Base-by-base conservation (phyloP, 1,140 invertebrate species). In the Scaptomyza pallida region DNA sequence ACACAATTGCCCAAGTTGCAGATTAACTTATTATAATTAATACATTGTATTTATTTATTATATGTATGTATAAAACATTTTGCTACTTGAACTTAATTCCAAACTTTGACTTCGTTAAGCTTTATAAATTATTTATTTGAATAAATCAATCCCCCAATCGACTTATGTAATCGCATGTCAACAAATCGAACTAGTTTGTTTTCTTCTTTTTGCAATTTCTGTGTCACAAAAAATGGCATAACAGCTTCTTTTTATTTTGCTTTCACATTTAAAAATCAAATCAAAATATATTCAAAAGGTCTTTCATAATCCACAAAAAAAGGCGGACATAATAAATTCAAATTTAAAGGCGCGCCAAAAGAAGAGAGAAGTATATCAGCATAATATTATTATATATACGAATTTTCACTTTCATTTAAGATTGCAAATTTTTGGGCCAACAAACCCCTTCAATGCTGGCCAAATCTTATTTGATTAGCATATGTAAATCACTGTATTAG, bases 401-500 rank as follows among this genome's bases (percentile, higher is more conserved):
- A 37, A 37, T 37, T 37, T 35, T 37, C n/a, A 37, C 33, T 37
- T 37, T 37, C 33, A 37, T 37, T 37, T 37, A 37, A n/a, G 10
- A 37, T n/a, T 37, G 33, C 33, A n/a, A 37, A 37, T n/a, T 30
- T 37, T n/a, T 9, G 3, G 33, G 33, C 33, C 33, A 12, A n/a
- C n/a, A 37, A 37, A 37, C 33, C 12, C 12, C 1, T 37, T 37
- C n/a, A 37, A 37, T 0, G 33, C 33, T 37, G 33, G 33, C 33
- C 33, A 37, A 37, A n/a, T 37, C 3, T n/a, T 37, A n/a, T 37
- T 37, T 37, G 33, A 37, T 37, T 37, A n/a, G 33, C 33, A 37
- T 37, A 37, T 37, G 33, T 37, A n/a, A 37, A 37, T 37, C n/a
- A 37, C 12, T n/a, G n/a, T n/a, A 37, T 37, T n/a, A 37, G 3